phyloP scores from a whole-genome alignment of 1,140 invertebrate species.

The Musca vetustissima region DNA sequence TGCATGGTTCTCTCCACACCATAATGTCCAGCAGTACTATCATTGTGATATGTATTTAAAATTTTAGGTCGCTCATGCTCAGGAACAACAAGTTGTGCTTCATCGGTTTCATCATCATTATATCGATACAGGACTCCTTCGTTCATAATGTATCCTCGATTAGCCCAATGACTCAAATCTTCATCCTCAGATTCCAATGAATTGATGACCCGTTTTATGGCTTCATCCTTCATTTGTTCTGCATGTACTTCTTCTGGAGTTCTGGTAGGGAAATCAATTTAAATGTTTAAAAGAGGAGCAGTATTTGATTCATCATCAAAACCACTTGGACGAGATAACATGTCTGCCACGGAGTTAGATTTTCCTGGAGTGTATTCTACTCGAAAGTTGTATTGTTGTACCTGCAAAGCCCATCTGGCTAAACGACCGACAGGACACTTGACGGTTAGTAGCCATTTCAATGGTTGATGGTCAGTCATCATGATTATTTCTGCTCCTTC shows the following conservation, averaged over 20 bases:
- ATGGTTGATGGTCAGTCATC: slow-evolving; percentile 58
- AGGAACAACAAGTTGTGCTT: slow-evolving; percentile 31
- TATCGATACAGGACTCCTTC: slow-evolving; percentile 33
- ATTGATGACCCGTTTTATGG: slow-evolving; percentile 17
- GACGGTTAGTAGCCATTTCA: slow-evolving; percentile 57
- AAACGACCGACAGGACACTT: slow-evolving; percentile 53
- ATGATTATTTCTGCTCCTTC: slow-evolving; percentile 56
- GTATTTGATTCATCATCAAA: too few relatives aligned
- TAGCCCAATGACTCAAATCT: slow-evolving; percentile 18
- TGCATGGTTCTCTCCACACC: slow-evolving; percentile 36
- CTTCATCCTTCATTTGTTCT: slow-evolving; percentile 6
- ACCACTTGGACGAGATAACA: neutral
- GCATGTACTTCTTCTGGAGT: slow-evolving; percentile 30
- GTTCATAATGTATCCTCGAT: slow-evolving; percentile 26
- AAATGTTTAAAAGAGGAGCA: too few relatives aligned
- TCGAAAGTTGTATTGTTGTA: slow-evolving; percentile 54
- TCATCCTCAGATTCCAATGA: slow-evolving; percentile 19
- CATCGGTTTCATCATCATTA: slow-evolving; percentile 34
- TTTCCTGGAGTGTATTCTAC: slow-evolving; percentile 38
- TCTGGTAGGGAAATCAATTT: slow-evolving; percentile 30
- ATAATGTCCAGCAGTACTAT: slow-evolving; percentile 39
- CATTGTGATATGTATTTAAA: slow-evolving; percentile 39
- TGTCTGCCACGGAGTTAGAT: neutral
- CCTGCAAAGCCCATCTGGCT: slow-evolving; percentile 55
- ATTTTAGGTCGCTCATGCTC: slow-evolving; percentile 18